A percentile compares a stretch with the other conserved stretches of the same genome.
Conservation (phyloP, 2,113 vertebrate species). For the Cricetomys ansorgei region DNA sequence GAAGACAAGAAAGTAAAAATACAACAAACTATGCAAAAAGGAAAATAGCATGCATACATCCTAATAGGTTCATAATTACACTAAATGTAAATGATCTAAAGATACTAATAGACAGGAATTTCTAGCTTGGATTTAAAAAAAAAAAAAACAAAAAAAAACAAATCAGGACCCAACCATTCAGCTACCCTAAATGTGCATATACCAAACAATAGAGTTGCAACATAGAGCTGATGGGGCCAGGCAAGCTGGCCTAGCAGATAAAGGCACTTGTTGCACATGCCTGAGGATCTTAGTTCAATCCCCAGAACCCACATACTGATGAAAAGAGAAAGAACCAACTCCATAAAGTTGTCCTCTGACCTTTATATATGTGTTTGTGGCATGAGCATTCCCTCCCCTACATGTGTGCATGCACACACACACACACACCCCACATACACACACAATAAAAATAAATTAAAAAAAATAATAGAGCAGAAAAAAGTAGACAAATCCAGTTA, state of each 20-base stretch:
- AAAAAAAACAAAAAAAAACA: background rate
- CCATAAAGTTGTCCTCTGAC: background rate
- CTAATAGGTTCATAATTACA: background rate
- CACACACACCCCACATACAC: background rate
- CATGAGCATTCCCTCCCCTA: background rate
- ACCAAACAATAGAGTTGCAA: background rate
- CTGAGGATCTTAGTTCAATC: background rate
- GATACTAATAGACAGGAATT: background rate
- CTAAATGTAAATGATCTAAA: background rate
- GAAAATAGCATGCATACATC: background rate
- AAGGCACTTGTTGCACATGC: background rate
- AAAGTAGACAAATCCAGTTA: background rate
- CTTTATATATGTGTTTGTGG: background rate
- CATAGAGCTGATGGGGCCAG: background rate
- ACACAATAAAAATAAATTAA: background rate
- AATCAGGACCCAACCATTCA: background rate
- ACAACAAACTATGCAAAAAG: background rate
- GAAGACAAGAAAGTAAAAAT: background rate
- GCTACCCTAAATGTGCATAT: background rate
- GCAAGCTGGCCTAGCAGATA: background rate
- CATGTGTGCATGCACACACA: background rate
- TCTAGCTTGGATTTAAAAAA: background rate
- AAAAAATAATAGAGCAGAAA: background rate
- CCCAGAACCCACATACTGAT: background rate
- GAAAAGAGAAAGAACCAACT: background rate